Evolutionary conservation across 2,797 vertebrate genomes (phyloP).

Genomic region (Xiphophorus birchmanni): DNA sequence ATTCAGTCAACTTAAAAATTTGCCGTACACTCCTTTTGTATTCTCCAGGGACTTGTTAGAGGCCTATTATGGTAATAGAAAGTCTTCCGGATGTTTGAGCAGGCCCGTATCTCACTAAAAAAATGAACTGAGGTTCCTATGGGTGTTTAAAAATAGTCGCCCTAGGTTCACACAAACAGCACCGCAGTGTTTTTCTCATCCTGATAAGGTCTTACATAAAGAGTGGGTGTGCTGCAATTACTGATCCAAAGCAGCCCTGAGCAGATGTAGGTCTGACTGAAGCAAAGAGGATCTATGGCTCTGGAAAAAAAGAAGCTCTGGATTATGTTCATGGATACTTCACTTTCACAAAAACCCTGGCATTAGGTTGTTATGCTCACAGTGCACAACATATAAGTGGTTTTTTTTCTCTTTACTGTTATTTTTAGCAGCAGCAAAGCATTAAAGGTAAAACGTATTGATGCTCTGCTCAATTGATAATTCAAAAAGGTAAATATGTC

Average conservation of each 20-base stretch:
- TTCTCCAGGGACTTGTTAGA: slow-evolving; percentile 78
- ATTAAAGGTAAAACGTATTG: neutral
- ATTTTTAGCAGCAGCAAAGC: slow-evolving; percentile 23
- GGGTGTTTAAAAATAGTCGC: slow-evolving; percentile 78
- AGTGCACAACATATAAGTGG: slow-evolving; percentile 41
- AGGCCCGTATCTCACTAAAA: slow-evolving; percentile 68
- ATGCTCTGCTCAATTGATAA: slow-evolving; percentile 26
- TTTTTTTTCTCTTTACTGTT: slow-evolving; percentile 43
- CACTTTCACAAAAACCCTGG: slow-evolving; percentile 31
- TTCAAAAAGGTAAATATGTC: slow-evolving; percentile 44
- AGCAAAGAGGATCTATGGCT: slow-evolving; percentile 41
- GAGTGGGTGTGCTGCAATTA: slow-evolving; percentile 71
- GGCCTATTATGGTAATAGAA: slow-evolving; percentile 73
- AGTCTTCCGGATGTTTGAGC: slow-evolving; percentile 64
- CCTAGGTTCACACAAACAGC: slow-evolving; percentile 44
- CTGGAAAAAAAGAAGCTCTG: slow-evolving; percentile 7
- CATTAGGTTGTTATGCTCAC: slow-evolving; percentile 24
- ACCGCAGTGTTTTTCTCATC: slow-evolving; percentile 62
- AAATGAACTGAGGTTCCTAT: slow-evolving; percentile 77
- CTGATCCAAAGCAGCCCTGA: slow-evolving; percentile 50
- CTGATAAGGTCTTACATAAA: slow-evolving; percentile 76
- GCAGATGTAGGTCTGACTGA: slow-evolving; percentile 57
- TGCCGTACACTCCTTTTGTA: slow-evolving; percentile 40
- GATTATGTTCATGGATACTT: neutral
- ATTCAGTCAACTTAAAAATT: slow-evolving; percentile 32